A percentile compares a stretch with the other conserved stretches of the same genome.
These are phyloP conservation scores for Sebastes iracundus DNA, from an alignment of 2,797 vertebrate genomes.

Conservation along the genomic window DNA sequence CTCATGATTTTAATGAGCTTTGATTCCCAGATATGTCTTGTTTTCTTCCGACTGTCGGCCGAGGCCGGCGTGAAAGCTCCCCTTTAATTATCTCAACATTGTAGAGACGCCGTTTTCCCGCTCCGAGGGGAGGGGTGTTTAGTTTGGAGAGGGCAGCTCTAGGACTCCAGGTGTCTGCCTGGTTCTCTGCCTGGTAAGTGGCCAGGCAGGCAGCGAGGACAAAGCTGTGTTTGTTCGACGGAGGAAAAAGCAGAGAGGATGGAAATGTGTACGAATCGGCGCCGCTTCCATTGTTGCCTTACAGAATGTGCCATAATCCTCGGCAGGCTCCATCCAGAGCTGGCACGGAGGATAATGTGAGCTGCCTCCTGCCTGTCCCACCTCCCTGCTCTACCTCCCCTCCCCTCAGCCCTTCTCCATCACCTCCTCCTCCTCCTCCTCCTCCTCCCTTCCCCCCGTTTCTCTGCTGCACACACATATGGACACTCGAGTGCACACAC, in stretches of 20 bases:
- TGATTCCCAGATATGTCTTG: conserved; percentile 68
- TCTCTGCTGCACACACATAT: conserved; percentile 70
- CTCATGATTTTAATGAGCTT: conserved; percentile 75
- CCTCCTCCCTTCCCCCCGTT: conserved; percentile 21
- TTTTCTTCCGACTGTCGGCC: conserved; percentile 58
- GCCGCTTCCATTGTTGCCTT: conserved; percentile 85
- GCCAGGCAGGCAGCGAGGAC: conserved; percentile 79
- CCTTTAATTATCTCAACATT: conserved; percentile 78
- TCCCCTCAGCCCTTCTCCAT: conserved; percentile 47
- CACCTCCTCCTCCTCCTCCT: conserved; percentile 17
- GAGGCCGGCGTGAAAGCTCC: conserved; percentile 73
- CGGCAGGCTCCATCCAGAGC: conserved; percentile 85
- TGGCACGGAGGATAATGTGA: conserved; percentile 77
- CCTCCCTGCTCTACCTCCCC: conserved; percentile 62
- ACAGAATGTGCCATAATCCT: conserved; percentile 88
- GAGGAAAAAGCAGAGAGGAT: conserved; percentile 73
- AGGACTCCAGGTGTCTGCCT: conserved; percentile 78
- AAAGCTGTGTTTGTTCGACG: conserved; percentile 83
- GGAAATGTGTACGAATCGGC: conserved; percentile 82
- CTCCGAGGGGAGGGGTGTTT: conserved; percentile 45
- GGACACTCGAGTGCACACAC: conserved; percentile 58
- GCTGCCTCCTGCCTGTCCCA: conserved; percentile 68
- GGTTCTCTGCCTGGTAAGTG: conserved; percentile 78
- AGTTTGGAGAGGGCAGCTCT: conserved; percentile 68
- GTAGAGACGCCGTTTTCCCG: conserved; percentile 52